A percentile compares a stretch with the other conserved stretches of the same genome.
Conservation (phyloP, 2,888 invertebrate species). For the Eretmocerus hayati region DNA sequence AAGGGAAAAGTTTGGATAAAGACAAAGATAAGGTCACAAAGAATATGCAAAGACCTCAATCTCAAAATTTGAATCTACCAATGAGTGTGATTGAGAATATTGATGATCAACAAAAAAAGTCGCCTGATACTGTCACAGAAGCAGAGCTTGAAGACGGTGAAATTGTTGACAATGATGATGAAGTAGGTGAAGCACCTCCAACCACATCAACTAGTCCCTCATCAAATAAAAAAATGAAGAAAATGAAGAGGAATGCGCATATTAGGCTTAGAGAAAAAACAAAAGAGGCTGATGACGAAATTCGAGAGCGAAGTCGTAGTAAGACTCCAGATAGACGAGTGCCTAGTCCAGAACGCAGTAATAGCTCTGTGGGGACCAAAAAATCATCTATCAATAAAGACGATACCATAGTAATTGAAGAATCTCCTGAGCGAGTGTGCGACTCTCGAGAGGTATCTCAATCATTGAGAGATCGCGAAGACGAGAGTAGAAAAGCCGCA, state of each 20-base stretch:
- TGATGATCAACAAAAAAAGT: background rate
- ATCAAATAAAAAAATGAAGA: slow-evolving; percentile 11
- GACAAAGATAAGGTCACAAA: background rate
- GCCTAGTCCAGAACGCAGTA: no score
- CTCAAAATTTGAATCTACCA: background rate
- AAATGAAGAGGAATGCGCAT: slow-evolving; percentile 17
- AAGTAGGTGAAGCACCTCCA: slow-evolving; percentile 1
- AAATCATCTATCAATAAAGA: no score
- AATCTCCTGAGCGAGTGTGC: slow-evolving; percentile 11
- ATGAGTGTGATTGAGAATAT: background rate
- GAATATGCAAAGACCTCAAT: background rate
- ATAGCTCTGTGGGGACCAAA: no score
- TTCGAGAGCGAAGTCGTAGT: no score
- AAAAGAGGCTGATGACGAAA: slow-evolving; percentile 9
- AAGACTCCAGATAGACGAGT: no score
- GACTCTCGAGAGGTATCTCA: background rate
- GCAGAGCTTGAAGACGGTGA: slow-evolving; percentile 21
- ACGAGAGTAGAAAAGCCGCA: slow-evolving; percentile 10
- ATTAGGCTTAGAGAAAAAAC: slow-evolving; percentile 9
- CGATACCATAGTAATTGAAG: slow-evolving; percentile 11
- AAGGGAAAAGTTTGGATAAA: slow-evolving; percentile 13
- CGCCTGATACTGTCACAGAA: background rate
- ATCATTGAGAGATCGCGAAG: slow-evolving; percentile 2
- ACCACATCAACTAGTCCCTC: slow-evolving; percentile 1
- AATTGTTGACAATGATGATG: slow-evolving; percentile 18